Percentiles rank a stretch among this genome's conserved stretches.
These are phyloP conservation scores for Zhuqinia jingwanae DNA, from an alignment of 2,888 invertebrate species.

Conservation along the genomic window DNA sequence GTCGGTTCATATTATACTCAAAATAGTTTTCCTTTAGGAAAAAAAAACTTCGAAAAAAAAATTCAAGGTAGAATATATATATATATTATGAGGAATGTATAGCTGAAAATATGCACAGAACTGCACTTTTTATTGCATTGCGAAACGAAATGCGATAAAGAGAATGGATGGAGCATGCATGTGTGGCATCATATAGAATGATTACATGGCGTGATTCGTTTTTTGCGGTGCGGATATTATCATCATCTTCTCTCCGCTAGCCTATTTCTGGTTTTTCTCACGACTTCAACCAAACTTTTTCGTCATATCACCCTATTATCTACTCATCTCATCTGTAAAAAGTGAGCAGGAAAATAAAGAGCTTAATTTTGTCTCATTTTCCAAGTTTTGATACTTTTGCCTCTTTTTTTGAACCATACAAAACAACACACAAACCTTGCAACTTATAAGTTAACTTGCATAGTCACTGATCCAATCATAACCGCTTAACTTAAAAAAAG, in stretches of 20 bases:
- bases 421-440: too few species aligned
- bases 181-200: too few species aligned
- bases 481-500: not conserved
- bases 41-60: too few species aligned
- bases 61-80: conserved; percentile 22
- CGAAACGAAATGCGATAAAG: not conserved
- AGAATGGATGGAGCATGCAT: not conserved
- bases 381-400: too few species aligned
- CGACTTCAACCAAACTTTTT: conserved; percentile 6
- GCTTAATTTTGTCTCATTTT: conserved; percentile 40
- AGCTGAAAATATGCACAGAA: conserved; percentile 1
- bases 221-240: not conserved
- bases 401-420: too few species aligned
- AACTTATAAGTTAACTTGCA: too few species aligned
- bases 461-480: not conserved
- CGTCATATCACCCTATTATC: not conserved
- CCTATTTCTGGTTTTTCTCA: conserved; percentile 34
- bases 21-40: too few species aligned
- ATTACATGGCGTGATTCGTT: conserved; percentile 1
- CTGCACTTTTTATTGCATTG: conserved; percentile 29
- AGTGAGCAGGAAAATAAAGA: too few species aligned
- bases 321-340: not conserved
- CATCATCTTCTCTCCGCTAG: not conserved
- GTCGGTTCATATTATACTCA: too few species aligned
- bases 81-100: not conserved